phyloP scores from a whole-genome alignment of 1,140 invertebrate genomes.

The Nymphalis io region DNA sequence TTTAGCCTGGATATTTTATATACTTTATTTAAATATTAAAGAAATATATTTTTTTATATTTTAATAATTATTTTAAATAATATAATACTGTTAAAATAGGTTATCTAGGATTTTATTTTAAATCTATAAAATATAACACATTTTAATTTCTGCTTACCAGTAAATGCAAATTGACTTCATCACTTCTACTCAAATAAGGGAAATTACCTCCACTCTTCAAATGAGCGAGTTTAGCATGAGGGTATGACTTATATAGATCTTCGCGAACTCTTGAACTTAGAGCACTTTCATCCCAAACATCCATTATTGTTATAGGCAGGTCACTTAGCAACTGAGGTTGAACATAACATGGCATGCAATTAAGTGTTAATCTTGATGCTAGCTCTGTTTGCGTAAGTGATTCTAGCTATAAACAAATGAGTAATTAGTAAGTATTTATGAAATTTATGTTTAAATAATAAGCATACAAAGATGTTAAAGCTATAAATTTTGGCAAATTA shows the following conservation, averaged over 20 bases:
- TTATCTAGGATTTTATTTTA: too few species aligned
- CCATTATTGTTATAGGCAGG: constrained; percentile 90
- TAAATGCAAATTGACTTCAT: constrained; percentile 95
- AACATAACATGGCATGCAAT: constrained; percentile 91
- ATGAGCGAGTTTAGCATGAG: constrained; percentile 92
- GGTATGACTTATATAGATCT: constrained; percentile 94
- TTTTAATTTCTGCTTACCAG: constrained; percentile 83
- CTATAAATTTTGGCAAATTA: background rate
- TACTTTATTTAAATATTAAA: too few species aligned
- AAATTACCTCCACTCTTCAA: constrained; percentile 95
- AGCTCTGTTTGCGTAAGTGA: constrained; percentile 90
- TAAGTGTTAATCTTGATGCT: constrained; percentile 92
- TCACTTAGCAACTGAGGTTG: constrained; percentile 87
- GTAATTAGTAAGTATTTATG: too few species aligned
- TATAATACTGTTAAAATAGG: too few species aligned
- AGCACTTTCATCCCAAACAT: constrained; percentile 95
- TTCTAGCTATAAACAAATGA: constrained; percentile 84
- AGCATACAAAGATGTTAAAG: too few species aligned
- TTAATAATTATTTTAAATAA: too few species aligned
- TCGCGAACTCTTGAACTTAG: constrained; percentile 88
- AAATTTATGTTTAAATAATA: too few species aligned
- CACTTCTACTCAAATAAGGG: constrained; percentile 93
- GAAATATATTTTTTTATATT: too few species aligned
- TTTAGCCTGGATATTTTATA: background rate
- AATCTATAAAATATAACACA: background rate